Evolutionary conservation across 92 coral and sea anemone species (phyloP), one percentile per base, ranked within the genome.

Genomic region (Siderastrea siderea): DNA sequence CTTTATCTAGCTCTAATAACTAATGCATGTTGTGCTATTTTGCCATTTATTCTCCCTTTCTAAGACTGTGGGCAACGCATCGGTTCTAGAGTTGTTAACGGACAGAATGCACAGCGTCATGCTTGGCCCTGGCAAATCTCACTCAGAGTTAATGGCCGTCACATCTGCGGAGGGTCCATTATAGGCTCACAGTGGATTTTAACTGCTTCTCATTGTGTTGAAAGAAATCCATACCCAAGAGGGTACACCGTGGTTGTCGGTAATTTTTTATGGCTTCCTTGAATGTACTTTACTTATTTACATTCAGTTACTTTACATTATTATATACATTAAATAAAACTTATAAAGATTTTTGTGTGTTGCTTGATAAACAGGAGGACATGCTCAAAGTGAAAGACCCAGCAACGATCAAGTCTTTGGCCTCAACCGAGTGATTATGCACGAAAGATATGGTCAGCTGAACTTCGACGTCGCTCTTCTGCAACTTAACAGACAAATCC

Each of bases 51-150:
- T 26, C 19, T 6, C 26, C 26, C 43, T 0, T 13, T 73, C 15
- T 12, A 5, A 85, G 89, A 77, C 3, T 85, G 89, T 63, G 89
- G 89, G 6, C 38, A 66, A 49, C 73, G 77, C 52, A 51, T 59
- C 45, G 73, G 50, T 48, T 76, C 83, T 3, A 67, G 89, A 43
- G 89, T 85, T 0, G 89, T 85, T 0, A 85, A 85, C 26, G 84
- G 89, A 9, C 62, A 76, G 50, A 78, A 68, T 54, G 89, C 89
- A 26, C 68, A 65, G 83, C 84, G 48, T 16, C 89, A 85, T 47
- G 75, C 83, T 38, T 85, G 84, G 89, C 89, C 89, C 26, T 85
- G 89, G 89, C 89, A 85, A 75, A 85, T 85, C 11, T 85, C 89
- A 3, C 89, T 85, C 17, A 43, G 84, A 26, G 59, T 76, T 1